Evolutionary conservation across 2,888 invertebrate species (phyloP), one percentile per base, ranked within the genome.

Genomic region (Neoascia interrupta): DNA sequence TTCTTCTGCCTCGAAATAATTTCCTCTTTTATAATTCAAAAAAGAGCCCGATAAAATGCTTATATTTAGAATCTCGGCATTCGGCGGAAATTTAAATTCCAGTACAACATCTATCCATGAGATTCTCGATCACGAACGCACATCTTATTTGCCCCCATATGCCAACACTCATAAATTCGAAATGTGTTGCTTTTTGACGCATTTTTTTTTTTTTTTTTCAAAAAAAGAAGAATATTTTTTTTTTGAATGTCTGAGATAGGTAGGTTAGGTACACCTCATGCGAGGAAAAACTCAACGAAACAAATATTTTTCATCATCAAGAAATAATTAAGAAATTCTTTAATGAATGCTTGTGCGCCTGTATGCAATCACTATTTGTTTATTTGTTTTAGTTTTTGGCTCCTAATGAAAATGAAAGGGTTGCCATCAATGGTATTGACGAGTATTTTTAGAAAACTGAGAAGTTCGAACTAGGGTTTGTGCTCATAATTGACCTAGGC

Each of bases 81-180:
- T 73, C 58, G 34, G 66, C 66, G 43, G 58, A 66, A 72, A 66
- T 66, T 60, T 13, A 66, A 66, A 73, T 66, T 73, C 73, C 58
- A 73, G 73, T 49, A 72, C 37, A 16, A 31, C 39, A 39, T 11
- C 19, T 28, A 10, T 19, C 23, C 61, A 41, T 8, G 41, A 64
- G 18, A 49, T 51, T 36, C 19, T 51, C 43, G 15, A 21, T 13
- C 45, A n/a, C 19, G 66, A 19, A 63, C 53, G 64, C 53, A 64
- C 64, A 53, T 37, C 39, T 56, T 66, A 56, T 56, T 47, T 56
- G 31, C 23, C 49, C n/a, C 54, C 70, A 49, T 49, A 64, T 56
- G 54, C 66, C 28, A 39, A 56, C 54, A 66, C 47, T 66, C 66
- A 66, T 66, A 66, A 66, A 56, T 56, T 54, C 21, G 47, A 56